These are phyloP conservation scores for Aphyosemion australe DNA, from an alignment of 2,113 vertebrate genomes.

Conservation along the genomic window DNA sequence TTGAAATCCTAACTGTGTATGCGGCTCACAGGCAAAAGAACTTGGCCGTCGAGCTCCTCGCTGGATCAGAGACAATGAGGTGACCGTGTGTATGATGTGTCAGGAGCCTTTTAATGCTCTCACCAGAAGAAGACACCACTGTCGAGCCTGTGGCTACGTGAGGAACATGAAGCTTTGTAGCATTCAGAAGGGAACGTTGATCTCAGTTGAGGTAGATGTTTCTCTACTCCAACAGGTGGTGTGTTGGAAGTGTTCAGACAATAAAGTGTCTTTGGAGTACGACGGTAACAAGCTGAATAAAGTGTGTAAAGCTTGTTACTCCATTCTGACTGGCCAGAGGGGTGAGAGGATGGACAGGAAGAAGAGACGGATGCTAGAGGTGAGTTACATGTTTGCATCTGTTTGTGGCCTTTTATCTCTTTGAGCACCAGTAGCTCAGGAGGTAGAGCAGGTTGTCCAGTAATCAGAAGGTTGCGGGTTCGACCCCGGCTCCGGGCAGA, in stretches of 20 bases:
- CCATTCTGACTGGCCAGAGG: constrained; percentile 81
- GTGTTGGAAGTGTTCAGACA: constrained; percentile 95
- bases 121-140: constrained; percentile 91
- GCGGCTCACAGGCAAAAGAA: constrained; percentile 79
- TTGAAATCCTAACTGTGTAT: not conserved
- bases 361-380: constrained; percentile 85
- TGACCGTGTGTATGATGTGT: constrained; percentile 95
- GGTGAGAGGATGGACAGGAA: constrained; percentile 78
- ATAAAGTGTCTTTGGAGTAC: constrained; percentile 89
- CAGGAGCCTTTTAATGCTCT: constrained; percentile 89
- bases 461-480: no score
- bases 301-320: constrained; percentile 91
- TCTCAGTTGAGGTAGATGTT: rapidly evolving
- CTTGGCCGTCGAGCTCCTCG: constrained; percentile 89
- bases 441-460: no score
- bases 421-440: no score
- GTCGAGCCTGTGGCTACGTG: constrained; percentile 90
- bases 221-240: constrained; percentile 83
- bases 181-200: rapidly evolving
- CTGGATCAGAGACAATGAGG: constrained; percentile 95
- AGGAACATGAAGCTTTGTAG: constrained; percentile 43
- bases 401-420: no score
- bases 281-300: constrained; percentile 89
- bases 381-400: constrained; percentile 37
- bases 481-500: no score